Evolutionary conservation across 1,140 invertebrate species (phyloP).

Genomic region (Zaprionus ghesquierei): DNA sequence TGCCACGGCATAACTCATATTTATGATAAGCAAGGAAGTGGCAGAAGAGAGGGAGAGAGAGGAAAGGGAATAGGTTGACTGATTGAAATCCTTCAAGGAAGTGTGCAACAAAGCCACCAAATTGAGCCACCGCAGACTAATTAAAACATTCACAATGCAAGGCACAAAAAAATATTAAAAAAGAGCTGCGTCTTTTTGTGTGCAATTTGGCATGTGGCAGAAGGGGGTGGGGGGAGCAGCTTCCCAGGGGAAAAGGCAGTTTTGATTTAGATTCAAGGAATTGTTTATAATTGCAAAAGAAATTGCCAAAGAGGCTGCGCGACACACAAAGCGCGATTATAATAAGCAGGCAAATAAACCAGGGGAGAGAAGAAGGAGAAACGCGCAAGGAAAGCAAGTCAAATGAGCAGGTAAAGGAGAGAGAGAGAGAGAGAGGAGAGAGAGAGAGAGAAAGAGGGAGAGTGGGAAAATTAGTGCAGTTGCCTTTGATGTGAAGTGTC

Average conservation of each 20-base stretch:
- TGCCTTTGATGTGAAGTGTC: conserved; percentile 29
- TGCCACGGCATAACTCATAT: conserved; percentile 3
- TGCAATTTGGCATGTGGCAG: conserved; percentile 10
- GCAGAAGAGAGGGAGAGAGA: background rate
- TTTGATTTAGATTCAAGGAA: conserved; percentile 42
- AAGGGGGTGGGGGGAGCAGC: background rate
- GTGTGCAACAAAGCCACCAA: conserved; percentile 43
- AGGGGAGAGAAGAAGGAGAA: background rate
- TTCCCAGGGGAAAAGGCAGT: background rate
- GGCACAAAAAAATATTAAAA: conserved; percentile 41
- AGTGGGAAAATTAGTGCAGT: conserved; percentile 13
- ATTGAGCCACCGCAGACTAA: conserved; percentile 57
- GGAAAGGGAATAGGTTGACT: conserved; percentile 1
- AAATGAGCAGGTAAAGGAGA: background rate
- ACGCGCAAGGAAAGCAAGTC: background rate
- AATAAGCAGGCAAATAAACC: conserved; percentile 36
- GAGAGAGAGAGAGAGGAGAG: background rate
- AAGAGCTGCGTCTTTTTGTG: conserved; percentile 35
- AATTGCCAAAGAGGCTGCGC: conserved; percentile 1
- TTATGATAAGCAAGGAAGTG: background rate
- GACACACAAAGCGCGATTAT: conserved; percentile 45
- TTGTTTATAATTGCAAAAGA: conserved; percentile 41
- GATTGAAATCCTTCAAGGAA: conserved; percentile 56
- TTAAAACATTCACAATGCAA: conserved; percentile 71
- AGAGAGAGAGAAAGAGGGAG: background rate